A percentile compares a stretch with the other conserved stretches of the same genome.
phyloP scores from a whole-genome alignment of 2,888 invertebrate genomes.

The Brachyptera risi region DNA sequence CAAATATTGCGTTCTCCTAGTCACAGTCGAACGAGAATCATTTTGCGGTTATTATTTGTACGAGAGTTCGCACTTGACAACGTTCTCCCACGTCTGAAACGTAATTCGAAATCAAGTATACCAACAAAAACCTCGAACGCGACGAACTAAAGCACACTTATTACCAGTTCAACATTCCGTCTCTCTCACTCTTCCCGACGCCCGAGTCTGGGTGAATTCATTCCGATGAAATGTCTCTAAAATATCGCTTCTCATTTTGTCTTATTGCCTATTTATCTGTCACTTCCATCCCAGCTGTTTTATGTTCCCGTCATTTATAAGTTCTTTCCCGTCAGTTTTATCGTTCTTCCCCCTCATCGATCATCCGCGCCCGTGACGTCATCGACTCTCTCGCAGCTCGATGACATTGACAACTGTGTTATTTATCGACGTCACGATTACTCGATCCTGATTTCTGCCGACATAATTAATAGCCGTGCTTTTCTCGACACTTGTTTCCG shows the following conservation, averaged over 20 bases:
- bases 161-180: no score
- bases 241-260: conserved; percentile 8
- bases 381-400: background rate
- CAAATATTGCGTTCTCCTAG: no score
- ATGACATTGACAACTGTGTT: conserved; percentile 21
- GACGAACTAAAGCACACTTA: no score
- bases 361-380: conserved; percentile 3
- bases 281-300: conserved; percentile 14
- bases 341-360: conserved; percentile 17
- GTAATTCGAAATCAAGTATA: no score
- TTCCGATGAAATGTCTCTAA: background rate
- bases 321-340: conserved; percentile 10
- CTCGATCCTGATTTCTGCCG: conserved; percentile 1
- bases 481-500: no score
- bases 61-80: no score
- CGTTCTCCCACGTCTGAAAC: no score
- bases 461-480: background rate
- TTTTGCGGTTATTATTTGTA: no score
- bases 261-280: conserved; percentile 16
- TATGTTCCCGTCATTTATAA: conserved; percentile 17
- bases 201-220: no score
- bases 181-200: no score
- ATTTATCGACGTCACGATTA: conserved; percentile 10
- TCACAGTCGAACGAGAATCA: no score
- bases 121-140: no score